Conservation (phyloP, 2,888 invertebrate genomes). For the Chesias legatella region DNA sequence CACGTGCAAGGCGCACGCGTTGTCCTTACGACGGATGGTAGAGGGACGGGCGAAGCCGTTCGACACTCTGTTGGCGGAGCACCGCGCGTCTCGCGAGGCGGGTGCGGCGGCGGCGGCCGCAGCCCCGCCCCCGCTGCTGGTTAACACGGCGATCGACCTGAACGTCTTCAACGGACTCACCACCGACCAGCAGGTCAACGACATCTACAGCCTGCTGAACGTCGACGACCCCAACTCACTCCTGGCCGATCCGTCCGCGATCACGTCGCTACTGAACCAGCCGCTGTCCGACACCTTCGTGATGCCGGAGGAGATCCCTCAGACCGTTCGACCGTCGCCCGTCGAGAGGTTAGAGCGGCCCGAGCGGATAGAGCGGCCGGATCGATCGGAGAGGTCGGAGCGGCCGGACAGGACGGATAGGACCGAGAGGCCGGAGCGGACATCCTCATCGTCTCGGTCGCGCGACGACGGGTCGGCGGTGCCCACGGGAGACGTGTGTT, state of each 20-base stretch:
- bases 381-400: constrained; percentile 41
- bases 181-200: constrained; percentile 65
- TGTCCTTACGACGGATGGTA: constrained; percentile 85
- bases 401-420: constrained; percentile 40
- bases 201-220: constrained; percentile 64
- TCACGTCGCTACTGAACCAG: constrained; percentile 60
- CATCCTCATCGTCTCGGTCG: constrained; percentile 28
- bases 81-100: constrained; percentile 83
- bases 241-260: constrained; percentile 59
- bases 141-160: constrained; percentile 60
- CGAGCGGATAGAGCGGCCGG: constrained; percentile 21
- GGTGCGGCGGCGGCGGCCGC: constrained; percentile 36
- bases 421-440: not conserved
- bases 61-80: constrained; percentile 87
- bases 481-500: constrained; percentile 62
- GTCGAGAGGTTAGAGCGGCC: constrained; percentile 35
- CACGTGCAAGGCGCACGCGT: constrained; percentile 85
- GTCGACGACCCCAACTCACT: constrained; percentile 58
- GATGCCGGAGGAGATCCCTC: constrained; percentile 53
- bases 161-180: constrained; percentile 57
- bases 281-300: constrained; percentile 56
- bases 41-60: constrained; percentile 86
- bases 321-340: constrained; percentile 36
- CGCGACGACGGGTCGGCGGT: constrained; percentile 46
- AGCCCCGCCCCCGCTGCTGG: constrained; percentile 54